These are phyloP conservation scores for Rhizomys pruinosus DNA, from an alignment of 2,113 vertebrate species.

Conservation along the genomic window DNA sequence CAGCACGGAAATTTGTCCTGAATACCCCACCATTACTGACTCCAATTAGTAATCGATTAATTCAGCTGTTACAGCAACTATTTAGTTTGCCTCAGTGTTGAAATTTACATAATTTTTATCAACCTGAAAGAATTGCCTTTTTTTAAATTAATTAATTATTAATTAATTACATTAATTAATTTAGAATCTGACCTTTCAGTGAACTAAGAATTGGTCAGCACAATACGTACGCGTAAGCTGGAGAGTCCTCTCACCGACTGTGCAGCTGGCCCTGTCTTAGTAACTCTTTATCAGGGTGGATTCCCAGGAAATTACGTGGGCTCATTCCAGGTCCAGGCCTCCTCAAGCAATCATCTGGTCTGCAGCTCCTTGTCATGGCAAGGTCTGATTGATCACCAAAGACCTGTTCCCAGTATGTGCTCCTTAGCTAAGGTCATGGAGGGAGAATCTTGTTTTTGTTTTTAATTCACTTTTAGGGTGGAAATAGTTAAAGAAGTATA, in stretches of 20 bases:
- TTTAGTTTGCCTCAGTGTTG: conserved; percentile 28
- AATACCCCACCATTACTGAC: background rate
- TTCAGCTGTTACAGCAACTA: conserved; percentile 3
- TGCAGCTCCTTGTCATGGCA: background rate
- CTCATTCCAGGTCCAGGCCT: background rate
- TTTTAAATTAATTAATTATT: too few relatives aligned
- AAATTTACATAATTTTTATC: conserved; percentile 18
- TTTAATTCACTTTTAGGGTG: conserved; percentile 89
- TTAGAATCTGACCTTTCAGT: background rate
- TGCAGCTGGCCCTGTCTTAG: background rate
- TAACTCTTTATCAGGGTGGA: background rate
- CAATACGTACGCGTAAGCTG: too few relatives aligned
- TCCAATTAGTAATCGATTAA: background rate
- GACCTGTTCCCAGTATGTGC: background rate
- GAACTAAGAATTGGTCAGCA: too few relatives aligned
- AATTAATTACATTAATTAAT: too few relatives aligned
- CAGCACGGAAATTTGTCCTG: background rate
- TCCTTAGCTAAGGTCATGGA: background rate
- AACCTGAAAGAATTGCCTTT: background rate
- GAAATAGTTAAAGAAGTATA: conserved; percentile 95
- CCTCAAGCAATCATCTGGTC: background rate
- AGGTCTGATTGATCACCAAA: background rate
- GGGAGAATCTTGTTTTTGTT: background rate
- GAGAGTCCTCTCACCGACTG: background rate
- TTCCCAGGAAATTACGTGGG: background rate